Evolutionary conservation across 2,888 invertebrate genomes (phyloP), one percentile per base, ranked within the genome.

Genomic region (Himalopsyche anomala): DNA sequence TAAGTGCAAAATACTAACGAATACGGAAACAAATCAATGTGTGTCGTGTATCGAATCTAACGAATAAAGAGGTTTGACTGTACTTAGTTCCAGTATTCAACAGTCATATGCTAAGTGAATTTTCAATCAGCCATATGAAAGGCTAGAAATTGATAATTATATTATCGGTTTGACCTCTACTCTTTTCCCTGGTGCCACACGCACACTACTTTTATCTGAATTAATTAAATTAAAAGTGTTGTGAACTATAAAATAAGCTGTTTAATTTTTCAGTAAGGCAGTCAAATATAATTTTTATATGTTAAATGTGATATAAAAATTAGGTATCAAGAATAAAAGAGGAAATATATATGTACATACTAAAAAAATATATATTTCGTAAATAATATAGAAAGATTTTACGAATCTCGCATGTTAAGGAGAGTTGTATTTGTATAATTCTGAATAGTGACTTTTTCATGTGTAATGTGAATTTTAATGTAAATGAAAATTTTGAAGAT

Each of bases 301-400:
- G 62, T 62, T 62, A 62, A 62, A 62, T 62, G 62, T 62, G 62
- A 62, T 62, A 62, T 62, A 62, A 62, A 56, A 62, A 62, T 15
- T 62, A 62, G 62, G 62, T 8, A n/a, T 62, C 62, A 62, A 28
- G 62, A 19, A 62, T 62, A 62, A 62, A 62, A 19, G 11, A 62
- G 15, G 19, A 62, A 62, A 62, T 62, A 62, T 19, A 19, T 62
- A n/a, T 62, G 51, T 51, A 51, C 51, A 12, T 51, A 51, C 15
- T 51, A 51, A 62, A 19, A 55, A 62, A 62, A 62, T 62, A 62
- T 62, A 62, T 19, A 62, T 62, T 62, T 62, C 62, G 28, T 62
- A 62, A 15, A 15, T 1, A 51, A 15, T 19, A 62, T 62, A 8
- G 28, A 19, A 62, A 62, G 62, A 28, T 62, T 19, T 4, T 4